phyloP scores from a whole-genome alignment of 1,140 invertebrate species.

The Archivesica marissinica region DNA sequence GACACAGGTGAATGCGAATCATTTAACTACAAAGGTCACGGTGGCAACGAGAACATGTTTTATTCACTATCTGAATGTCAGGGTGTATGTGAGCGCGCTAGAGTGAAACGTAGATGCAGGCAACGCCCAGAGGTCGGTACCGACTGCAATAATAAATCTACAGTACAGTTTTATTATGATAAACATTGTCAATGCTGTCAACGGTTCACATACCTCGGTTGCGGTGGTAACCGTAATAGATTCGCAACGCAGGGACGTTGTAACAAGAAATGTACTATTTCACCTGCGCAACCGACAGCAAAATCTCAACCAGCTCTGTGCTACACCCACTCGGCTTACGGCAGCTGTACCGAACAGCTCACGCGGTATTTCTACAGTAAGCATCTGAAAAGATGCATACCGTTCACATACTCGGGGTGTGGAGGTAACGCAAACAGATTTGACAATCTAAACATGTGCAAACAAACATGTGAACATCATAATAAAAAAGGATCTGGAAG shows the following conservation, averaged over 20 bases:
- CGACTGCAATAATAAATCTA: background rate
- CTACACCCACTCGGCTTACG: background rate
- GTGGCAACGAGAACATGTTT: background rate
- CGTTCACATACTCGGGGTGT: slow-evolving; percentile 1
- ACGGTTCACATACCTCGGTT: background rate
- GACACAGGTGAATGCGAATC: background rate
- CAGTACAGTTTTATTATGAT: slow-evolving; percentile 4
- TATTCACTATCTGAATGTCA: background rate
- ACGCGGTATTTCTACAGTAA: background rate
- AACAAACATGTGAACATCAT: background rate
- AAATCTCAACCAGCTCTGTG: background rate
- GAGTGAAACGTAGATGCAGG: background rate
- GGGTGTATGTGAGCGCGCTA: background rate
- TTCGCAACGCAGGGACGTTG: background rate
- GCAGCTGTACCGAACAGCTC: background rate
- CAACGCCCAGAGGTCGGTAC: background rate
- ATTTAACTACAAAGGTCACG: background rate
- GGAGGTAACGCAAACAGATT: background rate
- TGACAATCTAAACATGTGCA: background rate
- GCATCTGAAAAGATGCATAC: background rate
- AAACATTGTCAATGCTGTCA: background rate
- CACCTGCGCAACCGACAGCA: background rate
- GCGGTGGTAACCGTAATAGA: slow-evolving; percentile 13
- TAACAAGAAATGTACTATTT: background rate
- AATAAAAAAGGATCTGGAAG: too few species aligned